Evolutionary conservation across 2,888 invertebrate genomes (phyloP), one percentile per base, ranked within the genome.

Genomic region (Lordiphosa andalusiaca): DNA sequence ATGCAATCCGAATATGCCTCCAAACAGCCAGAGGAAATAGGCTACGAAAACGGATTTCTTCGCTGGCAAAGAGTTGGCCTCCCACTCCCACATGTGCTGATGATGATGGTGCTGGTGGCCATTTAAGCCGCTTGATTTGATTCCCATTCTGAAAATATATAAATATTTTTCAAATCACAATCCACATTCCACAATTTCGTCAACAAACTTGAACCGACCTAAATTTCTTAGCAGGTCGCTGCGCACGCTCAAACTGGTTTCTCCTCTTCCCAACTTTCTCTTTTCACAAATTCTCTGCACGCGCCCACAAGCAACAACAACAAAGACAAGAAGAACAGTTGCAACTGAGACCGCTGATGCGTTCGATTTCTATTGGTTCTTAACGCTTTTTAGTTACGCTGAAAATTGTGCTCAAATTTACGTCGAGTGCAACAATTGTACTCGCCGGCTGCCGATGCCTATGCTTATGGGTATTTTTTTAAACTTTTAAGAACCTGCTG

Each of bases 1-100:
- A 89, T 98, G 98, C 4, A 95, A 90, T 0, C 98, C 98, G 73
- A 96, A 93, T 76, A 95, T 89, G 4, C 98, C 98, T 13, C 96
- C 96, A 71, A 96, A 92, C 0, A 97, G 84, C 98, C 98, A 98
- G 38, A 94, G 90, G 1, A 97, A 60, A 86, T 98, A 98, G 0
- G 98, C 93, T 80, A 92, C 86, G 48, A 94, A 85, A 7, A 93
- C 87, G 1, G 93, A 93, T 85, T 94, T 94, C 37, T 86, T 74
- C 10, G 78, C 55, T 1, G 82, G 85, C 53, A 84, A 44, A 0
- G 47, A 40, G 46, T 84, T 87, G 13, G 48, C 54, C 16, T 84
- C 75, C 13, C 2, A 4, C 7, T 35, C 21, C 6, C 4, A 7
- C 7, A n/a, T 16, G 3, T 36, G n/a, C 25, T 42, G 35, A 25